Conservation (phyloP, 92 coral and sea anemone genomes). For the Pocillopora meandrina region DNA sequence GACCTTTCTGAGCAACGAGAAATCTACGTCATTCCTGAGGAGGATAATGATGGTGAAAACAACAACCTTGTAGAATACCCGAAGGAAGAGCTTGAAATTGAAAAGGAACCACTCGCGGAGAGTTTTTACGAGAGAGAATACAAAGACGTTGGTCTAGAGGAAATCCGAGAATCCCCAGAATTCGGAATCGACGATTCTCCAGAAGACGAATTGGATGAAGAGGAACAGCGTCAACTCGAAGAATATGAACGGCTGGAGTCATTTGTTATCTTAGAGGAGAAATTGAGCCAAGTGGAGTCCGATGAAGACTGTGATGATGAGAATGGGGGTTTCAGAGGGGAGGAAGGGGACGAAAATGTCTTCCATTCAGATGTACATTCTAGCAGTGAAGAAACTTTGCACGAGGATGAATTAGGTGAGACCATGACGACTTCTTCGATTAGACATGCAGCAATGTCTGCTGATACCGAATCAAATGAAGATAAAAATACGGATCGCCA, state of each 20-base stretch:
- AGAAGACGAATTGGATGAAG: conserved; percentile 61
- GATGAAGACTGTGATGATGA: conserved; percentile 72
- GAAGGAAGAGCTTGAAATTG: conserved; percentile 8
- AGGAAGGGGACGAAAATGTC: conserved; percentile 55
- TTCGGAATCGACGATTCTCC: conserved; percentile 48
- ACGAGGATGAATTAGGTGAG: conserved; percentile 77
- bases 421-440: conserved; percentile 62
- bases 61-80: conserved; percentile 38
- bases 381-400: conserved; percentile 70
- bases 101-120: conserved; percentile 21
- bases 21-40: conserved; percentile 89
- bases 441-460: conserved; percentile 24
- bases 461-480: conserved; percentile 32
- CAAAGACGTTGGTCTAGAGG: conserved; percentile 66
- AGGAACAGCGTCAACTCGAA: conserved; percentile 77
- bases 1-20: conserved; percentile 80
- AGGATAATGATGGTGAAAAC: conserved; percentile 68
- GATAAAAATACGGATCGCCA: conserved; percentile 35
- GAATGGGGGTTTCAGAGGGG: conserved; percentile 44
- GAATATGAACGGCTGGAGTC: conserved; percentile 92
- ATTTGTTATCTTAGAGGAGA: conserved; percentile 84
- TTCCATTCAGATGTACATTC: conserved; percentile 51
- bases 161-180: conserved; percentile 72
- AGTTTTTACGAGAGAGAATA: conserved; percentile 51
- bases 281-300: conserved; percentile 90